Conservation (phyloP, 1,140 invertebrate genomes). For the Metopolophium dirhodum region DNA sequence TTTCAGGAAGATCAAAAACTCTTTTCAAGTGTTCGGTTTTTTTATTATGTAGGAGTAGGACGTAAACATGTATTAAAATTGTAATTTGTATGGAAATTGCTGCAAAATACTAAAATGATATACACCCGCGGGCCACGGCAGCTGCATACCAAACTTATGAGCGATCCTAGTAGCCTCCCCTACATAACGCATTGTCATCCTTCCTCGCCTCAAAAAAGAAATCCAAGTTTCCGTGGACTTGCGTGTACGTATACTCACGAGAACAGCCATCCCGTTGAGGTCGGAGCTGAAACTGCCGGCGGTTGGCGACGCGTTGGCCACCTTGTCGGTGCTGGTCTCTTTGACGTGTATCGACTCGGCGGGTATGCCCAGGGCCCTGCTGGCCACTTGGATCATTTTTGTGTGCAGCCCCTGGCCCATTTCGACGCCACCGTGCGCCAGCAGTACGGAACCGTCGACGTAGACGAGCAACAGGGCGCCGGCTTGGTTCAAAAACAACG, state of each 20-base stretch:
- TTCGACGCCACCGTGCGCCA: slow-evolving; percentile 92
- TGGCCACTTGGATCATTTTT: slow-evolving; percentile 91
- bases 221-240: background rate
- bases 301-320: slow-evolving; percentile 91
- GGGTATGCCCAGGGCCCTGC: slow-evolving; percentile 76
- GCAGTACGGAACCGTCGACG: slow-evolving; percentile 86
- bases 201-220: background rate
- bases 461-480: slow-evolving; percentile 91
- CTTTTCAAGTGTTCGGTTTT: background rate
- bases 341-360: slow-evolving; percentile 81
- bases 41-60: no score
- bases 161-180: background rate
- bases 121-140: background rate
- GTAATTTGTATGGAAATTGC: no score
- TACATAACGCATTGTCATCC: background rate
- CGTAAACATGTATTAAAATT: no score
- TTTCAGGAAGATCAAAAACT: background rate
- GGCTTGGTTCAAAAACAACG: slow-evolving; percentile 77
- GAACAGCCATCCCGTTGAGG: slow-evolving; percentile 92
- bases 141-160: background rate
- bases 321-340: slow-evolving; percentile 91
- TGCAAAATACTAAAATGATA: background rate
- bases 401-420: slow-evolving; percentile 97
- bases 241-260: slow-evolving; percentile 67
- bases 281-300: slow-evolving; percentile 92